Evolutionary conservation across 2,113 vertebrate species (phyloP), one percentile per base, ranked within the genome.

Genomic region (Heterochromis multidens): DNA sequence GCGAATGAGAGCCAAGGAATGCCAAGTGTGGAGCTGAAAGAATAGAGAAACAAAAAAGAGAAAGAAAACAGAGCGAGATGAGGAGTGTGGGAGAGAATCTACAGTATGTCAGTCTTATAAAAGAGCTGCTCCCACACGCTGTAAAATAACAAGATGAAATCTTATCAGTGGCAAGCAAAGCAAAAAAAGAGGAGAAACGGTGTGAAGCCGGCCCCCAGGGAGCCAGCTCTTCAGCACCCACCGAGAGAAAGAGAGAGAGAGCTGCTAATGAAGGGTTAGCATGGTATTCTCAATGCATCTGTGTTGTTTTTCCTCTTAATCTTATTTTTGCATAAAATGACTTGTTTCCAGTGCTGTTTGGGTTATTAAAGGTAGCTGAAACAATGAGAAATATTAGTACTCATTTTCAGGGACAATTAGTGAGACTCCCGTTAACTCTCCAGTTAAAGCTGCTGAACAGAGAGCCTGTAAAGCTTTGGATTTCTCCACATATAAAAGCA

Each of bases 1-100:
- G 96, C 90, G 95, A 96, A 95, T 96, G 96, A 96, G 96, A 96
- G 94, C 95, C 95, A 86, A 96, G 95, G 93, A 96, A 96, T 94
- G 95, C 95, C 95, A 96, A 95, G 95, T 93, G 84, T 85, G 95
- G 96, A 94, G 95, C 96, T 96, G 96, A 89, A 93, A 92, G 85
- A 93, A 93, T 87, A 94, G 81, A 89, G 85, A 93, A 93, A 93
- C 84, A 90, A 91, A 92, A 87, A 91, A 88, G 92, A 93, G 90
- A 87, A 92, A 92, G 90, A 94, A 93, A 94, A 94, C 85, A 95
- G 93, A 94, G 88, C 91, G 92, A 94, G 89, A 95, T 94, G 94
- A 94, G 90, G 95, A 94, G 90, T 91, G 93, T 94, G 93, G 93
- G 87, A 92, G 95, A 94, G 86, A 94, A 93, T 92, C 90, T 77